Evolutionary conservation across 2,113 vertebrate genomes (phyloP).

Genomic region (Gymnobelideus leadbeateri): DNA sequence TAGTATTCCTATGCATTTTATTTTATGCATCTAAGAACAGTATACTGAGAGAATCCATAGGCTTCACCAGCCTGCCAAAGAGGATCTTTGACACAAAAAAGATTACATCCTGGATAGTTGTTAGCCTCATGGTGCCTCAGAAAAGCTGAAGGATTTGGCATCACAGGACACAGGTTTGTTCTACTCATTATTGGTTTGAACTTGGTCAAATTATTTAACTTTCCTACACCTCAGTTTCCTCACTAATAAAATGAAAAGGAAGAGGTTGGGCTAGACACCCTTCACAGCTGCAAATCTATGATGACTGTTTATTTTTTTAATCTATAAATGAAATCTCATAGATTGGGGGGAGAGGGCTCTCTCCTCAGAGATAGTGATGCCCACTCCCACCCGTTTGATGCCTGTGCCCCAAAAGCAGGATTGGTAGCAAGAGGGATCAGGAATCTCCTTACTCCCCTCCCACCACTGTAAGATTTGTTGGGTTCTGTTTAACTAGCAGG

Average conservation of each 20-base stretch:
- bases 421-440: background rate
- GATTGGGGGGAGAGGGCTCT: background rate
- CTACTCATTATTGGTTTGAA: background rate
- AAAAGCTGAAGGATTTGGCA: background rate
- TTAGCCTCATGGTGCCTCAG: background rate
- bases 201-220: slow-evolving; percentile 40
- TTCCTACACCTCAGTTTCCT: slow-evolving; percentile 28
- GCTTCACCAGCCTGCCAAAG: background rate
- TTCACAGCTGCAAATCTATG: background rate
- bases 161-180: background rate
- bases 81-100: background rate
- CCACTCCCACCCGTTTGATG: background rate
- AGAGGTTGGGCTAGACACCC: background rate
- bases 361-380: background rate
- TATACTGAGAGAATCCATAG: background rate
- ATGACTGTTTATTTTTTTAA: background rate
- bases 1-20: background rate
- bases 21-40: background rate
- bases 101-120: background rate
- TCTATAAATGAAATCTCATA: background rate
- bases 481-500: background rate
- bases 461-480: background rate
- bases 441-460: background rate
- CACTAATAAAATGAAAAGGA: slow-evolving; percentile 29
- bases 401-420: background rate